phyloP scores from a whole-genome alignment of 2,113 vertebrate species.

The Eretmochelys imbricata region DNA sequence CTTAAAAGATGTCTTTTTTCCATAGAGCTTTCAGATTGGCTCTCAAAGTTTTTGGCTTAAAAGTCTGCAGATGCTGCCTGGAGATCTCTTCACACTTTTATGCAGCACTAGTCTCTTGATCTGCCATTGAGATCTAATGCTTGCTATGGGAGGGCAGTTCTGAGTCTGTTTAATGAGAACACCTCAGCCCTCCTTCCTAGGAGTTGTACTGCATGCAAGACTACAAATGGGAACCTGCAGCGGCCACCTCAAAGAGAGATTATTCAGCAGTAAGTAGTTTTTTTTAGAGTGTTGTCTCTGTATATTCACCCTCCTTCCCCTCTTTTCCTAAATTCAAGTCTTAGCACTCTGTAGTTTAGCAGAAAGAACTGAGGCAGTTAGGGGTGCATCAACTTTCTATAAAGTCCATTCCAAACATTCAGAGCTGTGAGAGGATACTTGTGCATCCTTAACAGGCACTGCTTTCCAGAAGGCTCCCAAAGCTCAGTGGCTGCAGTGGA shows the following conservation, averaged over 20 bases:
- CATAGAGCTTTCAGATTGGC: neutral
- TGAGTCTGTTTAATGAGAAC: neutral
- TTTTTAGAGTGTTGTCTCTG: neutral
- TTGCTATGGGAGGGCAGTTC: neutral
- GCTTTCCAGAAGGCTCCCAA: neutral
- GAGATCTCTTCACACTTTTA: neutral
- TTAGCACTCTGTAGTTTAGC: neutral
- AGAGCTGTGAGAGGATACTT: neutral
- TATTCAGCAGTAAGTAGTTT: neutral
- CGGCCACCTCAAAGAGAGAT: neutral
- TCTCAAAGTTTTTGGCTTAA: neutral
- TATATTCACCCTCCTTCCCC: neutral
- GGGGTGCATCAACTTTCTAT: neutral
- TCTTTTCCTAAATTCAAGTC: neutral
- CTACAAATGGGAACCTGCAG: neutral
- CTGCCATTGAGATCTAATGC: neutral
- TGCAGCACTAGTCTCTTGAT: neutral
- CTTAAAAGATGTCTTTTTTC: neutral
- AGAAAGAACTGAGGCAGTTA: neutral
- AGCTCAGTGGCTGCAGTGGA: neutral
- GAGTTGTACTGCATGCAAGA: neutral
- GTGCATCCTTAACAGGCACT: neutral
- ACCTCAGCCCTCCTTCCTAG: neutral
- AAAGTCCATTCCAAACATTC: neutral
- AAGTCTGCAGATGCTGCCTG: neutral